Conservation (phyloP, 2,888 invertebrate genomes). For the Eutolmus rufibarbis region DNA sequence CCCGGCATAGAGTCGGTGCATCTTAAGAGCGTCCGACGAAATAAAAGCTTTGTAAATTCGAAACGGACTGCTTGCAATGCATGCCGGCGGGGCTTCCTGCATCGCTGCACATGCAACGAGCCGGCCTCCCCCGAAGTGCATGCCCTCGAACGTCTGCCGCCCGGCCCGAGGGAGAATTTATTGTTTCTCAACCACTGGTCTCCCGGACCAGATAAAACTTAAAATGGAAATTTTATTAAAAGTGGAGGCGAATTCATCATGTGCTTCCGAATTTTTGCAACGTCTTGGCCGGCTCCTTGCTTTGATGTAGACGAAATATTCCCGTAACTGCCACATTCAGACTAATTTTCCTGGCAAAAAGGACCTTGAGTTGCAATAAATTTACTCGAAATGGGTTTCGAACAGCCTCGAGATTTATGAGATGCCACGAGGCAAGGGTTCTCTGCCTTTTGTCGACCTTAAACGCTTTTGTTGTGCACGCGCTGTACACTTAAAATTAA, state of each 20-base stretch:
- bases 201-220: background rate
- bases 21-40: background rate
- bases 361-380: conserved; percentile 17
- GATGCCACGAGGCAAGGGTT: background rate
- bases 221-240: conserved; percentile 26
- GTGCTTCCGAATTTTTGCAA: background rate
- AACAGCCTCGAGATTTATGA: background rate
- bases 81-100: background rate
- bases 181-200: background rate
- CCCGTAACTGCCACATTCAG: background rate
- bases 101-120: background rate
- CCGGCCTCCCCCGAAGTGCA: background rate
- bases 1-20: background rate
- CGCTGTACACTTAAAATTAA: background rate
- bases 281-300: background rate
- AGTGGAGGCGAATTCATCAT: conserved; percentile 4
- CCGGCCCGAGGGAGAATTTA: background rate
- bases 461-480: background rate
- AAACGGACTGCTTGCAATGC: background rate
- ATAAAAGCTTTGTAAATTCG: background rate
- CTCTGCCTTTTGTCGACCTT: background rate
- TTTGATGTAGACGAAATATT: background rate
- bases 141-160: background rate
- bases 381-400: background rate
- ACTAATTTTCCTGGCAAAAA: background rate